Percentiles rank a stretch among this genome's conserved stretches.
Conservation (phyloP, 2,888 invertebrate genomes). For the Thysanoteuthis rhombus region DNA sequence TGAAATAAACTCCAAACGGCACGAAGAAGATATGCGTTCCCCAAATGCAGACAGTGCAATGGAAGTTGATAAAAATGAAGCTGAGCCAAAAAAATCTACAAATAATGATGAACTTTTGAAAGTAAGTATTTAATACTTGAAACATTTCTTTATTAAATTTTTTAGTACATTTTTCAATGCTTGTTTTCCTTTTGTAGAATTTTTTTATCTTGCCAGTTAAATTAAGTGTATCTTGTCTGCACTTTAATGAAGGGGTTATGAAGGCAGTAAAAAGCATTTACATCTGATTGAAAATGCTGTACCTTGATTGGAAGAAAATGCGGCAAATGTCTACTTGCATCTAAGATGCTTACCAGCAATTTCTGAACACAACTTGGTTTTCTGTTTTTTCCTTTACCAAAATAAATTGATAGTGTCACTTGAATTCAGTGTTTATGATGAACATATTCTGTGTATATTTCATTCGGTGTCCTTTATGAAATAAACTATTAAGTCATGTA, state of each 20-base stretch:
- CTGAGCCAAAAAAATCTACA: conserved; percentile 59
- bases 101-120: conserved; percentile 56
- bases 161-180: no score
- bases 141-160: no score
- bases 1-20: conserved; percentile 71
- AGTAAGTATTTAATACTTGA: conserved; percentile 42
- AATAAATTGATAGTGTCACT: no score
- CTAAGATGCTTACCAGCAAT: not conserved
- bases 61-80: conserved; percentile 67
- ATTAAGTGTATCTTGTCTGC: not conserved
- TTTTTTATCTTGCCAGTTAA: no score
- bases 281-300: no score
- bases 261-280: not conserved
- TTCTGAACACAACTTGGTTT: not conserved
- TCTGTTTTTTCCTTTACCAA: not conserved
- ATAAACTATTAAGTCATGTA: not conserved
- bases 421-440: no score
- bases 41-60: conserved; percentile 72
- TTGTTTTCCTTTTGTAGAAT: no score
- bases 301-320: not conserved
- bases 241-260: not conserved
- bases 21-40: conserved; percentile 12
- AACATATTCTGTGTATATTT: not conserved
- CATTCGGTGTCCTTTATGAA: not conserved
- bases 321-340: not conserved